A percentile compares a stretch with the other conserved stretches of the same genome.
phyloP scores from a whole-genome alignment of 2,888 invertebrate genomes.

The Hypena proboscidalis region DNA sequence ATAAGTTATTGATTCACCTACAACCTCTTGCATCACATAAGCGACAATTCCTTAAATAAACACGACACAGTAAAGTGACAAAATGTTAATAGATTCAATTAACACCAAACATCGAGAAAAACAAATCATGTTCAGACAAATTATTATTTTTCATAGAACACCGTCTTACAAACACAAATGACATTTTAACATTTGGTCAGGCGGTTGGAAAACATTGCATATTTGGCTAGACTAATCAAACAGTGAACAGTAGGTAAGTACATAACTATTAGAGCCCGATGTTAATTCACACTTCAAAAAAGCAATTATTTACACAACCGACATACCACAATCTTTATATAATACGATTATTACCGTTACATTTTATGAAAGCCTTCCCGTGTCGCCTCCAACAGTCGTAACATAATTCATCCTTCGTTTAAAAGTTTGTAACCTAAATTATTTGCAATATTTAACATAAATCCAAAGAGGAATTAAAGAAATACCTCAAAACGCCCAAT shows the following conservation, averaged over 20 bases:
- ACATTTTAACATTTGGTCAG: slow-evolving; percentile 7
- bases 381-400: slow-evolving; percentile 18
- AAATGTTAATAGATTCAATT: slow-evolving; percentile 8
- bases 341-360: slow-evolving; percentile 31
- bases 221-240: slow-evolving; percentile 27
- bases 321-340: slow-evolving; percentile 5
- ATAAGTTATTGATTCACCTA: no score
- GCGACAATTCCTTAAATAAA: no score
- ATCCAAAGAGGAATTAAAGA: slow-evolving; percentile 17
- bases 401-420: slow-evolving; percentile 31
- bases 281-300: slow-evolving; percentile 24
- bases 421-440: slow-evolving; percentile 33
- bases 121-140: slow-evolving; percentile 1
- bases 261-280: slow-evolving; percentile 18
- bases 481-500: slow-evolving; percentile 15
- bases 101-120: slow-evolving; percentile 2
- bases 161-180: slow-evolving; percentile 6
- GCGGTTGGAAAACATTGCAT: slow-evolving; percentile 12
- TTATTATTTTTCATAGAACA: slow-evolving; percentile 5
- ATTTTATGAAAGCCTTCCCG: slow-evolving; percentile 32
- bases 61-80: no score
- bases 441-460: slow-evolving; percentile 21
- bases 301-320: slow-evolving; percentile 12
- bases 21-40: background rate
- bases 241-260: slow-evolving; percentile 7